Evolutionary conservation across 2,888 invertebrate species (phyloP), one percentile per base, ranked within the genome.

Genomic region (Coenonympha arcania): DNA sequence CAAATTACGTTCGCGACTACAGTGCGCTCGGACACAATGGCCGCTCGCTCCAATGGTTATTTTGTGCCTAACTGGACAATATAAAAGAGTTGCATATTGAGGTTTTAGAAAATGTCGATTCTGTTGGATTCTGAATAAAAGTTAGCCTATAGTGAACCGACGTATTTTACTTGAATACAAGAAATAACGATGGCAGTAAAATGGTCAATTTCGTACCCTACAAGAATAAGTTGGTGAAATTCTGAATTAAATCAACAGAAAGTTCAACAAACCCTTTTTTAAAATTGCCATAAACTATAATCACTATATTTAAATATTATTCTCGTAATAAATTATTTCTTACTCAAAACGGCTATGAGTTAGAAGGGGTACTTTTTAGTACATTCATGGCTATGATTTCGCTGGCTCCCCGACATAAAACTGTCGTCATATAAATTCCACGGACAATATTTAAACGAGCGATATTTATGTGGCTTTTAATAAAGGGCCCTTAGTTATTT

Each of bases 1-100:
- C 79, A 80, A 82, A 83, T 84, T 82, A 79, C 77, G 65, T 71
- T 69, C 70, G 68, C 71, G 66, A 71, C 66, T 68, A 65, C 66
- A 63, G 58, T 63, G 63, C 55, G 60, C 65, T 64, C 63, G 61
- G 62, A 65, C 64, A 76, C 76, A 75, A 76, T 73, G 64, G 68
- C 62, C 62, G 61, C 62, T 65, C 65, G 57, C 65, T 67, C 74
- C 75, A 69, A 77, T 75, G 68, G 72, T 72, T 76, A 73, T 78
- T 79, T 79, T 77, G 75, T 76, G 69, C 71, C 63, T 71, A 71
- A 69, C 69, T 69, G 66, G 62, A 66, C 65, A 53, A 50, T 57
- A 55, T 48, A 52, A 50, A 57, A 59, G 49, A 44, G 39, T 42
- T 44, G 50, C 36, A 53, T 48, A 53, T 47, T 55, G 33, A 39